Base-by-base conservation (phyloP, 2,888 invertebrate species). In the Xestia sexstrigata region DNA sequence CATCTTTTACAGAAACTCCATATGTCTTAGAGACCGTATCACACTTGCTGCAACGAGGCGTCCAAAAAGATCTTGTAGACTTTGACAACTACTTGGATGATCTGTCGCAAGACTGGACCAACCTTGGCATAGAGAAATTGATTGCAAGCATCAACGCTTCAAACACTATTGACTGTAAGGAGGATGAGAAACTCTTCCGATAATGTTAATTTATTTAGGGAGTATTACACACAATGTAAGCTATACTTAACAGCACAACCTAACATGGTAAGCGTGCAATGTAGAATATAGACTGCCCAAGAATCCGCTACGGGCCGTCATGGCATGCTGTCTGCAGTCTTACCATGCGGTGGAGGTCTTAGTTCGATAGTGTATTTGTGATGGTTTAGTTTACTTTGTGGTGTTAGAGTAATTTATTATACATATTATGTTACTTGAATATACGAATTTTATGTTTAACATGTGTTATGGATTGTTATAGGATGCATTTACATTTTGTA, bases 21-120 rank as follows among this genome's bases (percentile, higher is more conserved):
- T 96, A 97, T 81, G 95, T 97, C 0, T 91, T 98, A 62, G 97
- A 98, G 80, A 97, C 98, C 0, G 98, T 98, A 8, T 97, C 98
- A 1, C 96, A 97, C 49, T 95, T 99, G 68, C 94, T 99, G 62
- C 98, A 98, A 89, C 96, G 97, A 49, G 97, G 98, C 68, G 97
- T 98, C 0, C 98, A 98, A 93, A 97, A 98, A 79, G 97, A 98
- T 88, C 95, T 99, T n/a, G 96, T 98, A 20, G 99, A 99, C 95
- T 99, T 99, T 93, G 99, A 99, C 96, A 99, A 99, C 95, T 99
- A 99, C 95, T 97, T 99, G 83, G 99, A 99, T 94, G 98, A 99
- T 93, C 97, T 99, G 58, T 97, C 98, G 35, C 97, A 98, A 82
- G 99, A 99, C 94, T 99, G 99, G 99, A 98, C 97, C 89, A 99